A percentile compares a stretch with the other conserved stretches of the same genome.
These are phyloP conservation scores for Noctua pronuba DNA, from an alignment of 2,888 invertebrate species.

Conservation along the genomic window DNA sequence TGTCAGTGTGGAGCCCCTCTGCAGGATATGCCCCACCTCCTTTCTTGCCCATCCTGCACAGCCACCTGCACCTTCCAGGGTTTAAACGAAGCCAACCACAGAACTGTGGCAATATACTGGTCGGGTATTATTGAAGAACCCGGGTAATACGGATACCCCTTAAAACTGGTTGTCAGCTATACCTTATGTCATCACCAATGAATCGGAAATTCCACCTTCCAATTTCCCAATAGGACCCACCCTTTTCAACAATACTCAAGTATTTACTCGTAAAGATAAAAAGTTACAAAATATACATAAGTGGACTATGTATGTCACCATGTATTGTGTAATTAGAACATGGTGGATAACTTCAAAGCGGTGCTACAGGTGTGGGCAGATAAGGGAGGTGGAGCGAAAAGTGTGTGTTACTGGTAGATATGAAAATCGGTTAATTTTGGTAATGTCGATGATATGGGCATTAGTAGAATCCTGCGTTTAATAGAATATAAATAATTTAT, in stretches of 20 bases:
- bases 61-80: too few species aligned
- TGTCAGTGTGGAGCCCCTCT: too few species aligned
- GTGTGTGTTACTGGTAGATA: neutral
- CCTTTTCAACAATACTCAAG: slow-evolving; percentile 15
- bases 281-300: slow-evolving; percentile 33
- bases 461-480: too few species aligned
- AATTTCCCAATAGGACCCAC: neutral
- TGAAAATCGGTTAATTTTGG: neutral
- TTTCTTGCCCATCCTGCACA: too few species aligned
- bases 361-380: slow-evolving; percentile 32
- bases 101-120: too few species aligned
- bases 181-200: neutral
- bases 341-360: slow-evolving; percentile 16
- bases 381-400: slow-evolving; percentile 19
- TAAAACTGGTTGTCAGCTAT: too few species aligned
- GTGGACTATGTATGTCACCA: slow-evolving; percentile 8
- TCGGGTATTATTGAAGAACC: too few species aligned
- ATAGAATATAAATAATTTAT: too few species aligned
- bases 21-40: too few species aligned
- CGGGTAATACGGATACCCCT: too few species aligned
- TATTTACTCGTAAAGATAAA: slow-evolving; percentile 35
- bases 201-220: neutral
- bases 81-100: too few species aligned
- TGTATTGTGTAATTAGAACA: slow-evolving; percentile 45
- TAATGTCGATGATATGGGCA: neutral